phyloP scores from a whole-genome alignment of 2,888 invertebrate species.

The Cantharis nigra region DNA sequence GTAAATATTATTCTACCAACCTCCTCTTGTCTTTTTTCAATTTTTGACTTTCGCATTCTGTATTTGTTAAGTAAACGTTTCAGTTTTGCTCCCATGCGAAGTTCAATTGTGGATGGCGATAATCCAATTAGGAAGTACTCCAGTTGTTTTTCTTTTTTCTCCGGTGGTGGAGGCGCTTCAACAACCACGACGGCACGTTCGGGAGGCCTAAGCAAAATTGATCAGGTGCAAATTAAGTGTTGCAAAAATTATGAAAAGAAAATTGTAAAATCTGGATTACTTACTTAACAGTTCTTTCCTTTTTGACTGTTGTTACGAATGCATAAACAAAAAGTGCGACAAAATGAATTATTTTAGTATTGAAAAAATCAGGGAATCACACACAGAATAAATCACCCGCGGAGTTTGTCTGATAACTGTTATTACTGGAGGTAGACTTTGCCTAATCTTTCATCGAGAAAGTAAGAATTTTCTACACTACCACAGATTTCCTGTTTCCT shows the following conservation, averaged over 20 bases:
- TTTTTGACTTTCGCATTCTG: constrained; percentile 55
- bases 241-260: not conserved
- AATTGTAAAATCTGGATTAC: not conserved
- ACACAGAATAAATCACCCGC: not conserved
- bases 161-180: constrained; percentile 33
- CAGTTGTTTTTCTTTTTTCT: constrained; percentile 48
- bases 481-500: no score
- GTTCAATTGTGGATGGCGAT: constrained; percentile 49
- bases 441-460: no score
- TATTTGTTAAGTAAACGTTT: constrained; percentile 61
- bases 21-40: constrained; percentile 57
- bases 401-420: no score
- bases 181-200: constrained; percentile 41
- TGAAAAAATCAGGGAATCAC: not conserved
- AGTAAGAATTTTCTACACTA: no score
- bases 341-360: not conserved
- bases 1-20: constrained; percentile 41
- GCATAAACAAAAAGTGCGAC: not conserved
- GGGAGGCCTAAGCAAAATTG: constrained; percentile 41
- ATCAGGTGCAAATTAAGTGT: not conserved
- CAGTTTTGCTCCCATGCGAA: constrained; percentile 59
- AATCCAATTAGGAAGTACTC: constrained; percentile 58
- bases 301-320: not conserved
- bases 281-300: not conserved
- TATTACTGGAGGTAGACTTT: no score